Base-by-base conservation (phyloP, 2,113 vertebrate genomes). In the Pituophis catenifer region DNA sequence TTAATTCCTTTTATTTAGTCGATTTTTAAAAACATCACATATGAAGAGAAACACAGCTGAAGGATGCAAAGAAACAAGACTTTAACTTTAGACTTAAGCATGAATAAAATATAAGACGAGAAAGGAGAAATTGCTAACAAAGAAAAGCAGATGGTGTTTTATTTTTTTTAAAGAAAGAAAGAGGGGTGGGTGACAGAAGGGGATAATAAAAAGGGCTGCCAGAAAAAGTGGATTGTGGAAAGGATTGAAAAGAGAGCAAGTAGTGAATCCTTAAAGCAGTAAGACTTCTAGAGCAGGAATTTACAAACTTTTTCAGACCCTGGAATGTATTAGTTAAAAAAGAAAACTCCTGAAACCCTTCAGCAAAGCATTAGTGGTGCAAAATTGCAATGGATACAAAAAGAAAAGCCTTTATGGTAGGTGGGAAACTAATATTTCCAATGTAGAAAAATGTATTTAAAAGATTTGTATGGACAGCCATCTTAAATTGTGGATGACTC, bases 1-100 rank as follows among this genome's bases (percentile, higher is more conserved):
- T 90, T 87, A 85, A 92, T 92, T 92, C 65, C 48, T 65, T 58
- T 89, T 88, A 59, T 86, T 57, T 92, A 48, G 52, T 89, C 29
- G 15, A 33, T 92, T 92, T 92, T 92, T 55, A 62, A 65, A 93
- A 93, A 48, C 19, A 50, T 53, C 81, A 87, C 55, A 65, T 55
- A 29, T 90, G 92, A 87, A 93, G 86, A 90, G 86, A 93, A 86
- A 65, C 48, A 54, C 48, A 87, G 53, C 59, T 62, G 48, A n/a
- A 93, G 21, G 57, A 38, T 93, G 62, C n/a, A 93, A 93, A n/a
- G 75, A 86, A 33, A 58, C 13, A 87, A 21, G 33, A 70, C 29
- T 87, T 93, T 65, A 53, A 93, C 26, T 55, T 58, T 48, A 92
- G 48, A 87, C 57, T 65, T 87, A 59, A 50, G 90, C 59, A 93